Percentiles rank a stretch among this genome's conserved stretches.
These are phyloP conservation scores for Sphaerophoria taeniata DNA, from an alignment of 2,888 invertebrate species.

Conservation along the genomic window DNA sequence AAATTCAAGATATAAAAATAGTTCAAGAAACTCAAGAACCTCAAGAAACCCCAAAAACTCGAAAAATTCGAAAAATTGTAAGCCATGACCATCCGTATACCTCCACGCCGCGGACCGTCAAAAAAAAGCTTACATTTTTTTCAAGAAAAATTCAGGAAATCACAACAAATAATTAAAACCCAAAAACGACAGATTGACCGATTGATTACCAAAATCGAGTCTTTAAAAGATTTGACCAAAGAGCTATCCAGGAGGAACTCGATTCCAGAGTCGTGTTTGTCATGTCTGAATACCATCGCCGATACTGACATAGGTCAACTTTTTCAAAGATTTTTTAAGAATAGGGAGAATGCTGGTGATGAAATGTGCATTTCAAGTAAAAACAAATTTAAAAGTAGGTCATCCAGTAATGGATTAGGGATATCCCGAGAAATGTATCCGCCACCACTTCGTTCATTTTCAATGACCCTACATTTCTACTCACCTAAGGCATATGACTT, in stretches of 20 bases:
- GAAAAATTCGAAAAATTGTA: no score
- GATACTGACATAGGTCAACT: background rate
- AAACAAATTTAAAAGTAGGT: background rate
- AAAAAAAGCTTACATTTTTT: background rate
- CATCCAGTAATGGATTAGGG: background rate
- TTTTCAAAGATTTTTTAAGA: background rate
- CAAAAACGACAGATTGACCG: background rate
- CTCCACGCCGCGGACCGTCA: background rate
- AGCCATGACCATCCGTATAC: background rate
- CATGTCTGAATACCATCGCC: background rate
- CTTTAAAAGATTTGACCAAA: background rate
- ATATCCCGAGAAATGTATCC: background rate
- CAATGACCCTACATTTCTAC: no score
- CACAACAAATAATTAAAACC: background rate
- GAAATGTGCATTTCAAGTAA: background rate
- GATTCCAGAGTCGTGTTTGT: background rate
- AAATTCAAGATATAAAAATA: no score
- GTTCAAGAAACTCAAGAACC: no score
- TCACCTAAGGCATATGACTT: no score
- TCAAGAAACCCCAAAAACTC: no score
- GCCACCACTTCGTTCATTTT: no score
- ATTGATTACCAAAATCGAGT: background rate
- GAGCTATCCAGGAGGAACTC: background rate
- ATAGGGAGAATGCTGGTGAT: background rate
- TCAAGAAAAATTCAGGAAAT: background rate